Conservation (phyloP, 2,797 vertebrate species). For the Leptoclinus maculatus region DNA sequence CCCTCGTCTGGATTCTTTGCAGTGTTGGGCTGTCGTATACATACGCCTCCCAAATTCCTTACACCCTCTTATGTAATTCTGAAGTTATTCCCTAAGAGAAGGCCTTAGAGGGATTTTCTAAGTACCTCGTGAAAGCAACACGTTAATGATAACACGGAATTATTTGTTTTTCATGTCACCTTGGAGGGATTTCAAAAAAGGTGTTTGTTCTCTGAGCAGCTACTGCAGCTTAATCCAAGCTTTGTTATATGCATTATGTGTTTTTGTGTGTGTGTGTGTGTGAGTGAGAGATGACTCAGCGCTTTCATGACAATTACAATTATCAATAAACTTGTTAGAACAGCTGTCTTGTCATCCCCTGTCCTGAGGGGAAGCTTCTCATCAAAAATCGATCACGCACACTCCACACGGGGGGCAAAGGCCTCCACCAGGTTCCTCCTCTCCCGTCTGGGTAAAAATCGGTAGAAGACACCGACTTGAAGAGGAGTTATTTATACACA, state of each 20-base stretch:
- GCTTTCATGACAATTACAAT: constrained; percentile 51
- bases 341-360: constrained; percentile 39
- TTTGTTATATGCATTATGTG: constrained; percentile 35
- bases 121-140: constrained; percentile 63
- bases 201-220: constrained; percentile 49
- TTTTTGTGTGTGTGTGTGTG: neutral
- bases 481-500: constrained; percentile 71
- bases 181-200: constrained; percentile 57
- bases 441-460: constrained; percentile 22
- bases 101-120: constrained; percentile 61
- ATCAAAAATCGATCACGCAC: constrained; percentile 52
- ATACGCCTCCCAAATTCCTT: constrained; percentile 53
- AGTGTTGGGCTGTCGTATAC: constrained; percentile 46
- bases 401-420: constrained; percentile 29
- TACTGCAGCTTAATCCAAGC: constrained; percentile 43
- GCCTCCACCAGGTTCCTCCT: constrained; percentile 36
- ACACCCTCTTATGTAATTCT: constrained; percentile 66
- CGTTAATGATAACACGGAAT: constrained; percentile 58
- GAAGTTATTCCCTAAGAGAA: constrained; percentile 61
- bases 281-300: constrained; percentile 54
- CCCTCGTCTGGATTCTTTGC: constrained; percentile 43
- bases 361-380: constrained; percentile 30
- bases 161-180: constrained; percentile 69
- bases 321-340: constrained; percentile 69
- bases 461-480: constrained; percentile 52